Base-by-base conservation (phyloP, 2,888 invertebrate genomes). In the Tetrapedia diversipes region DNA sequence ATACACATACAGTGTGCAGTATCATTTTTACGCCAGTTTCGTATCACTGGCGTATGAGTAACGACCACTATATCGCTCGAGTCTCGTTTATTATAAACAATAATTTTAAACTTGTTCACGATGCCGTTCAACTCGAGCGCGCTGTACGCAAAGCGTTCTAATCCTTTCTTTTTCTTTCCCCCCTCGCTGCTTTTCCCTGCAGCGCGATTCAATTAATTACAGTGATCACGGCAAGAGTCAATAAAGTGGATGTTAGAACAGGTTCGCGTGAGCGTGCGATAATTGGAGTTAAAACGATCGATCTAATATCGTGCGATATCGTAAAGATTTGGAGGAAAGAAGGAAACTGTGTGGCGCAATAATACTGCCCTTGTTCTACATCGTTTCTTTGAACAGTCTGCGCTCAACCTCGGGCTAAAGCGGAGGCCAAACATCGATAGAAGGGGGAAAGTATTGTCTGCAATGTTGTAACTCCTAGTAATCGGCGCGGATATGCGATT, bases 1-100 rank as follows among this genome's bases (percentile, higher is more conserved):
- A n/a, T n/a, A n/a, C n/a, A n/a, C n/a, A n/a, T n/a, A n/a, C n/a
- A n/a, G n/a, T n/a, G 69, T 37, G 43, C 65, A 78, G 59, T 59
- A 74, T 75, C 68, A 80, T 82, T 81, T 84, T 83, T 81, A 75
- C 65, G 37, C 16, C 34, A 64, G 43, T 66, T 63, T 76, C 57
- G 61, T 74, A 68, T 54, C 61, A 39, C 63, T 60, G 64, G 60
- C 34, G 73, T 80, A 76, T 64, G 63, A 57, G 53, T 82, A 86
- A 86, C 86, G 85, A 87, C 82, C 79, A 87, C 86, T 88, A 65
- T 81, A 86, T 86, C 85, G 77, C 79, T 82, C 74, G 81, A 77
- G 81, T 82, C 80, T 77, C 71, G 81, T 74, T 69, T 63, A 73
- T 83, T 79, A 72, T 56, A 54, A 68, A 59, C 54, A 72, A 51